Conservation (phyloP, 2,797 vertebrate species). For the Sphaeramia orbicularis region DNA sequence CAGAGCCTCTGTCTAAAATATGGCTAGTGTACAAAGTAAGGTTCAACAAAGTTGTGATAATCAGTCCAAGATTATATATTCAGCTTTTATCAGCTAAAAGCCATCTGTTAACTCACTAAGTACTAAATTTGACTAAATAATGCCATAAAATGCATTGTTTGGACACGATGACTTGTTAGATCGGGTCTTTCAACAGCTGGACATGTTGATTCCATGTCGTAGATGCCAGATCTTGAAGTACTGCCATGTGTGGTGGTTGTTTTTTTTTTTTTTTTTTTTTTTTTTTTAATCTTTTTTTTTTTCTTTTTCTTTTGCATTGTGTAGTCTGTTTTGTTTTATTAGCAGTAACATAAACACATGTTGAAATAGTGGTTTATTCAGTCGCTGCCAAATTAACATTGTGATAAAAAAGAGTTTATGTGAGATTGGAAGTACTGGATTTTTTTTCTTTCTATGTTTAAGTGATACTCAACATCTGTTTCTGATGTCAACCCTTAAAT, state of each 20-base stretch:
- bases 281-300: conserved; percentile 15
- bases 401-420: not conserved
- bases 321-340: conserved; percentile 41
- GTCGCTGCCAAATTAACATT: not conserved
- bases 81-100: conserved; percentile 1
- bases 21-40: conserved; percentile 14
- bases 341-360: conserved; percentile 32
- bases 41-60: conserved; percentile 21
- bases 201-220: conserved; percentile 36
- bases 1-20: conserved; percentile 20
- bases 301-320: conserved; percentile 22
- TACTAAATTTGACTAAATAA: conserved; percentile 27
- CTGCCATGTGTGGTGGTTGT: conserved; percentile 43
- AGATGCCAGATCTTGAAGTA: conserved; percentile 46
- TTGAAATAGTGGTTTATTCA: conserved; percentile 16
- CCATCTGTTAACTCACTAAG: conserved; percentile 26
- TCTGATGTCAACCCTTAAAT: not conserved
- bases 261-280: conserved; percentile 16
- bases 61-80: conserved; percentile 12
- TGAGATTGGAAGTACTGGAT: not conserved
- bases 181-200: conserved; percentile 15
- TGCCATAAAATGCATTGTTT: conserved; percentile 24
- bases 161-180: conserved; percentile 13
- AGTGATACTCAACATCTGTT: not conserved
- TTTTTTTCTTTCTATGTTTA: not conserved